Conservation (phyloP, 2,797 vertebrate genomes). For the Helostoma temminkii region DNA sequence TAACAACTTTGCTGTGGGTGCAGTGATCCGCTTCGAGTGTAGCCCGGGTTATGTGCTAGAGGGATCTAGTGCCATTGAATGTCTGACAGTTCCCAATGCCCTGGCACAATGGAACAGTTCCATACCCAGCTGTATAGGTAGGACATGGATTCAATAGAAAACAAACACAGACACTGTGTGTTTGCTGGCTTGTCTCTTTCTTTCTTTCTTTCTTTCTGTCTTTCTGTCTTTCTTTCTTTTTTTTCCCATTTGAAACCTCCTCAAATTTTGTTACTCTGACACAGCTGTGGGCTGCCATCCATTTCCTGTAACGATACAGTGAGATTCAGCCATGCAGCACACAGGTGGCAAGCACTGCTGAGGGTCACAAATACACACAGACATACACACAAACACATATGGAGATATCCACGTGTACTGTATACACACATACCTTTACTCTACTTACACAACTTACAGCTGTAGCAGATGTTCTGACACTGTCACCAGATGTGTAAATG, state of each 20-base stretch:
- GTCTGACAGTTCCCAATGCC: conserved; percentile 92
- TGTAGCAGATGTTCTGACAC: conserved; percentile 60
- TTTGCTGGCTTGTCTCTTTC: neutral
- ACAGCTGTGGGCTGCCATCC: conserved; percentile 65
- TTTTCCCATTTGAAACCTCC: conserved; percentile 12
- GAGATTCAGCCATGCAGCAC: conserved; percentile 52
- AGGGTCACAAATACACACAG: conserved; percentile 60
- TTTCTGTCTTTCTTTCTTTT: neutral
- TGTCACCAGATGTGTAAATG: conserved; percentile 65
- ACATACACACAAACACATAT: conserved; percentile 17
- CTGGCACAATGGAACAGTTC: conserved; percentile 98
- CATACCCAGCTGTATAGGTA: conserved; percentile 95
- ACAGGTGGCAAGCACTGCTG: conserved; percentile 61
- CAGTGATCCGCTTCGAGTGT: conserved; percentile 96
- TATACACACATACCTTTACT: conserved; percentile 26
- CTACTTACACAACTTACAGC: conserved; percentile 36
- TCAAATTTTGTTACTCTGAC: conserved; percentile 49
- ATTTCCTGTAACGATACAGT: conserved; percentile 51
- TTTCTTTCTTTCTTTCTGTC: neutral
- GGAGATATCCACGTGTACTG: conserved; percentile 29
- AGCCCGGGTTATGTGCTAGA: conserved; percentile 95
- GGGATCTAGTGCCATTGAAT: conserved; percentile 92
- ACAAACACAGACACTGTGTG: neutral
- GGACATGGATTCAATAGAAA: conserved; percentile 39
- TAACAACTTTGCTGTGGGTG: conserved; percentile 95